Conservation (phyloP, 1,140 invertebrate species). For the Ips typographus region DNA sequence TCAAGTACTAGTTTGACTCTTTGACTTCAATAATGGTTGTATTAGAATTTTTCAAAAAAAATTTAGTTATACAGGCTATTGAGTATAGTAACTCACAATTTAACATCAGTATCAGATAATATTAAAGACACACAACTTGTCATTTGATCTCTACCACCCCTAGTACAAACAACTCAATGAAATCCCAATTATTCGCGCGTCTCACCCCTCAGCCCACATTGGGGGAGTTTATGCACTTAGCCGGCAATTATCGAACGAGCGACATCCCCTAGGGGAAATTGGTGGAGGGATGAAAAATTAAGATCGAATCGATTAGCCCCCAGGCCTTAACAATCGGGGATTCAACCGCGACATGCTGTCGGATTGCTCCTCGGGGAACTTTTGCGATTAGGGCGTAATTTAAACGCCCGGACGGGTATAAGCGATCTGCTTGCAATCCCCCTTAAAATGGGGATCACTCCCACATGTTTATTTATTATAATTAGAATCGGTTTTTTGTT, state of each 20-base stretch:
- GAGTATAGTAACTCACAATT: no score
- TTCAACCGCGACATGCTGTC: conserved; percentile 14
- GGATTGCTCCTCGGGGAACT: conserved; percentile 14
- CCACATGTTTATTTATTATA: no score
- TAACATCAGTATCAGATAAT: no score
- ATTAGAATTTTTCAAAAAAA: no score
- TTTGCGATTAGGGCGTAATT: conserved; percentile 16
- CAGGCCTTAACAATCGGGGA: conserved; percentile 10
- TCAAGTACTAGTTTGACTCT: no score
- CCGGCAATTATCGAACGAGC: conserved; percentile 12
- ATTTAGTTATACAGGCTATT: no score
- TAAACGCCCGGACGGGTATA: conserved; percentile 8
- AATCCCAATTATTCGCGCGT: conserved; percentile 2
- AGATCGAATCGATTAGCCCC: conserved; percentile 16
- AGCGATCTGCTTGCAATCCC: conserved; percentile 11
- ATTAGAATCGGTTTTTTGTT: no score
- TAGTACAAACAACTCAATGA: background rate
- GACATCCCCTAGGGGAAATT: conserved; percentile 6
- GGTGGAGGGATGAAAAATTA: conserved; percentile 3
- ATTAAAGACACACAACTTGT: no score
- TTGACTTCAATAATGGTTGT: no score
- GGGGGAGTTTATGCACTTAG: conserved; percentile 14
- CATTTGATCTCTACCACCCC: no score
- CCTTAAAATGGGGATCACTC: background rate
- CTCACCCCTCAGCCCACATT: background rate